phyloP scores from a whole-genome alignment of 2,888 invertebrate species.

The Cinara cedri region DNA sequence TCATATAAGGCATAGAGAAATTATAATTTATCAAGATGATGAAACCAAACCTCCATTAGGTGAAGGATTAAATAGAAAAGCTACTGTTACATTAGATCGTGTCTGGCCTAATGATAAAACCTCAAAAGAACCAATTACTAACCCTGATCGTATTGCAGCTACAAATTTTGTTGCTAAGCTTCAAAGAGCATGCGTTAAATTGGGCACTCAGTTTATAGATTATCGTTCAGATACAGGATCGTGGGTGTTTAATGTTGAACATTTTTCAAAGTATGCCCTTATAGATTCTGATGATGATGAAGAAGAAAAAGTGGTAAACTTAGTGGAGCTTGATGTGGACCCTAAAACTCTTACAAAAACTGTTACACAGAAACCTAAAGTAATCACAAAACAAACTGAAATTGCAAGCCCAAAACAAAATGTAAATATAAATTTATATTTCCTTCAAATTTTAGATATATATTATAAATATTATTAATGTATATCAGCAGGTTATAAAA shows the following conservation, averaged over 20 bases:
- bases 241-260: slow-evolving; percentile 96
- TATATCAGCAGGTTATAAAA: slow-evolving; percentile 26
- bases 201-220: slow-evolving; percentile 90
- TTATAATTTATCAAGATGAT: slow-evolving; percentile 93
- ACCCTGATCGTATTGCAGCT: slow-evolving; percentile 75
- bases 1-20: slow-evolving; percentile 91
- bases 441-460: neutral
- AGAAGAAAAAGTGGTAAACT: slow-evolving; percentile 63
- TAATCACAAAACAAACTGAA: slow-evolving; percentile 32
- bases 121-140: slow-evolving; percentile 78
- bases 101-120: slow-evolving; percentile 93
- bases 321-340: slow-evolving; percentile 57
- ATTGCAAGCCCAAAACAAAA: slow-evolving; percentile 32
- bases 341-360: slow-evolving; percentile 45
- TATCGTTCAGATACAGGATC: slow-evolving; percentile 94
- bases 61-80: slow-evolving; percentile 84
- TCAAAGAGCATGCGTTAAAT: slow-evolving; percentile 81
- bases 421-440: slow-evolving; percentile 17
- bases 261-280: slow-evolving; percentile 92
- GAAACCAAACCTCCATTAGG: slow-evolving; percentile 86
- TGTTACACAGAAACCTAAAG: slow-evolving; percentile 56
- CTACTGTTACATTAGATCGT: slow-evolving; percentile 89
- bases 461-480: neutral
- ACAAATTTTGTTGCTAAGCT: slow-evolving; percentile 88
- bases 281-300: slow-evolving; percentile 85